These are phyloP conservation scores for Plestiodon gilberti DNA, from an alignment of 2,113 vertebrate species.

Conservation along the genomic window DNA sequence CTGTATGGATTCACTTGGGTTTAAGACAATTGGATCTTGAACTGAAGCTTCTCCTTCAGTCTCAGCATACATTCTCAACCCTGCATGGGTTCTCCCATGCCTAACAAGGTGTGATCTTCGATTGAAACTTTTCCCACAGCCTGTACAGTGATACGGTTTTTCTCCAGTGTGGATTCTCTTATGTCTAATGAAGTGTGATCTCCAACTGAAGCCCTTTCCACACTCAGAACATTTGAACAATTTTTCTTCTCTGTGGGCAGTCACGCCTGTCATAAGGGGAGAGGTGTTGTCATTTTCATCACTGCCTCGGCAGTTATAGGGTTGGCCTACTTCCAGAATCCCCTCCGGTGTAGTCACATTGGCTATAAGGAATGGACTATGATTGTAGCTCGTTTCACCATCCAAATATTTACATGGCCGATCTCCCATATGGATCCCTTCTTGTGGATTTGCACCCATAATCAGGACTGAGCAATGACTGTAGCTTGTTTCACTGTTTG, in stretches of 20 bases:
- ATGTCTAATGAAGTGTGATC: constrained; percentile 5
- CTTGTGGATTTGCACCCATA: not conserved
- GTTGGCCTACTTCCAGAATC: too few species aligned
- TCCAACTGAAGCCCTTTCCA: constrained; percentile 15
- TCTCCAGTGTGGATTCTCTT: constrained; percentile 24
- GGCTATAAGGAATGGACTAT: not conserved
- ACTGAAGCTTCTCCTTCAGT: not conserved
- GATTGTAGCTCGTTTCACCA: not conserved
- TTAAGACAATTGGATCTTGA: not conserved
- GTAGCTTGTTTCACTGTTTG: constrained; percentile 2
- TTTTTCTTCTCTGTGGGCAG: not conserved
- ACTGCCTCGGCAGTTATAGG: not conserved
- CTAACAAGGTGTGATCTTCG: constrained; percentile 5
- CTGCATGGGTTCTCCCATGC: not conserved
- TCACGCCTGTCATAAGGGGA: not conserved
- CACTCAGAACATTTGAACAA: constrained; percentile 10
- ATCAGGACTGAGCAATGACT: not conserved
- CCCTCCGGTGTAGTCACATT: not conserved
- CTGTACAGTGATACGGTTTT: not conserved
- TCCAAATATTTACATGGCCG: not conserved
- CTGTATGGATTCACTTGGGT: not conserved
- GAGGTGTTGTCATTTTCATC: not conserved
- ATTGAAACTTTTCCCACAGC: constrained; percentile 32
- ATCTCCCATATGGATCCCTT: not conserved
- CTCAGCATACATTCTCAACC: not conserved